Conservation (phyloP, 2,113 vertebrate genomes). For the Cochlearius cochlearius region DNA sequence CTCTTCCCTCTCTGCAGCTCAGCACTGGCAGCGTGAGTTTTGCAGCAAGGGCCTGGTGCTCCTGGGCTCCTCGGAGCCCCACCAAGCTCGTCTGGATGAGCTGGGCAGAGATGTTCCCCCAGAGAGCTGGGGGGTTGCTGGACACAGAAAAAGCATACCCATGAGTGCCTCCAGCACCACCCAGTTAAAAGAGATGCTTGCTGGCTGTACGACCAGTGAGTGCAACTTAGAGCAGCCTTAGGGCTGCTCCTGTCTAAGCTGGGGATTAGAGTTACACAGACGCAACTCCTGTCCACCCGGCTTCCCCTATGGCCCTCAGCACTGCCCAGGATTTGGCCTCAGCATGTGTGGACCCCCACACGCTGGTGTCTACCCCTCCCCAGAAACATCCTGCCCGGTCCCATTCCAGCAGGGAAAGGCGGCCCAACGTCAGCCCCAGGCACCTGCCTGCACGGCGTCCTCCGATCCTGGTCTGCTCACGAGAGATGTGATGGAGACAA, state of each 20-base stretch:
- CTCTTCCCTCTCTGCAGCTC: neutral
- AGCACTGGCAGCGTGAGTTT: neutral
- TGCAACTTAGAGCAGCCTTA: neutral
- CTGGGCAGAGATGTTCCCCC: no score
- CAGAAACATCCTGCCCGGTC: neutral
- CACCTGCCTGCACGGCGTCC: neutral
- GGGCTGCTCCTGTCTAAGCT: neutral
- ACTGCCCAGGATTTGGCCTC: neutral
- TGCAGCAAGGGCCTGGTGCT: neutral
- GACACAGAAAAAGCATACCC: neutral
- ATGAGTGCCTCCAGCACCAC: neutral
- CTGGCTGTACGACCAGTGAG: no score
- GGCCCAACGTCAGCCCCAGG: neutral
- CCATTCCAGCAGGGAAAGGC: neutral
- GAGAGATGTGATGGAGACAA: neutral
- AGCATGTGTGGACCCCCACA: accelerated
- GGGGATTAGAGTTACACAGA: neutral
- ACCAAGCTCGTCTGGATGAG: neutral
- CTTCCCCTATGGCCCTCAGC: neutral
- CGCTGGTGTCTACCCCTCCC: neutral
- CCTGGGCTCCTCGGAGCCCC: neutral
- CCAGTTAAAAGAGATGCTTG: neutral
- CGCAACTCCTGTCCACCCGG: neutral
- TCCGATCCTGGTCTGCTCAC: neutral
- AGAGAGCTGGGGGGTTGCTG: neutral